Conservation (phyloP, 2,797 vertebrate genomes). For the Liasis olivaceus region DNA sequence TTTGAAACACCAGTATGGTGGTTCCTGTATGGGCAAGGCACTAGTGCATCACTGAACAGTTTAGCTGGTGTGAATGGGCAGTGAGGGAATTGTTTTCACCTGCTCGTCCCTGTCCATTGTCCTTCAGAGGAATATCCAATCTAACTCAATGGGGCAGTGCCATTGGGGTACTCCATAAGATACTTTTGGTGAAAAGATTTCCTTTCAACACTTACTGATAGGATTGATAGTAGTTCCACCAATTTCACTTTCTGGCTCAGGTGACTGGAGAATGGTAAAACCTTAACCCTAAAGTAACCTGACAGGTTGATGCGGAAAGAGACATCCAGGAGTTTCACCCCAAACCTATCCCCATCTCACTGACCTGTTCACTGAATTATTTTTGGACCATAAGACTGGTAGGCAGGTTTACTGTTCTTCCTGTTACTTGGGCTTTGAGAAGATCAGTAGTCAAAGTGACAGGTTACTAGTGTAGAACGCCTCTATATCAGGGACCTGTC, state of each 20-base stretch:
- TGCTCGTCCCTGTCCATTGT: not conserved
- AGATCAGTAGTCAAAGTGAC: not conserved
- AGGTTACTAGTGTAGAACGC: not conserved
- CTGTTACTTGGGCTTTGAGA: not conserved
- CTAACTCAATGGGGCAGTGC: not conserved
- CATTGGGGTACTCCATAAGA: not conserved
- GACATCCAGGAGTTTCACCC: not conserved
- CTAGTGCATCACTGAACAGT: not conserved
- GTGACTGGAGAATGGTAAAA: not conserved
- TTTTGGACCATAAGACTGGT: not conserved
- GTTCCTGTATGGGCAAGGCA: not conserved
- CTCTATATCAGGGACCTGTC: not conserved
- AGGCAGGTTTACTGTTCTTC: too few relatives aligned
- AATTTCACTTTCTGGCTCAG: not conserved
- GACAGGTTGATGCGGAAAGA: not conserved
- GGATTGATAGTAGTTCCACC: not conserved
- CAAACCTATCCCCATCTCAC: not conserved
- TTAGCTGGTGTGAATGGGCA: not conserved
- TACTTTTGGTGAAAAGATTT: not conserved
- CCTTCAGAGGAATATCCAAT: not conserved
- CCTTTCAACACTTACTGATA: not conserved
- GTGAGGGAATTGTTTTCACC: not conserved
- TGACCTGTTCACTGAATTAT: not conserved
- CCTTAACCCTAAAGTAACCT: not conserved
- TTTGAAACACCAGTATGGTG: not conserved